Evolutionary conservation across 2,888 invertebrate species (phyloP), one percentile per base, ranked within the genome.

Genomic region (Drosophila ezoana): DNA sequence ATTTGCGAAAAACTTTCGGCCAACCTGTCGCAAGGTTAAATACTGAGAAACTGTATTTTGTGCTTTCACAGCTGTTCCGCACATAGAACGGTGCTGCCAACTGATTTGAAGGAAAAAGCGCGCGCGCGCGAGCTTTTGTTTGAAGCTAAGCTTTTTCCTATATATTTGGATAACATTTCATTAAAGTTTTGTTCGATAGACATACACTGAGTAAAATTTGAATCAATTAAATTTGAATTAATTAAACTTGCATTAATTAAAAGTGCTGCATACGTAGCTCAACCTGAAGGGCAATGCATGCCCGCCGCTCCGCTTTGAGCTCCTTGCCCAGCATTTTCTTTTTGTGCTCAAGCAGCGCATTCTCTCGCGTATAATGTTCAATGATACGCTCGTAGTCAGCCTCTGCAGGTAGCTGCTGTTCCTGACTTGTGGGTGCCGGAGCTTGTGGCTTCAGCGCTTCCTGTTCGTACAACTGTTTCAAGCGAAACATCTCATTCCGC

Each of bases 301-400:
- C 95, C 51, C 95, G 95, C 76, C 95, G 93, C 84, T 96, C 96
- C 89, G 95, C 95, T 85, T 95, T 95, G 76, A 96, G 95, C 88
- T 95, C 95, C 78, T 94, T 94, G 52, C 95, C 94, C 49, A 96
- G 91, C 77, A 94, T 94, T 84, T 93, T 93, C 91, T 95, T 94
- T 90, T 95, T 95, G 90, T 95, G 94, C 91, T 95, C 95, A 20
- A 95, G 91, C 76, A 95, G 87, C 13, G 94, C 93, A 87, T 95
- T 95, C 87, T 95, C 95, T 72, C 94, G 94, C 13, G 94, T 90
- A 72, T 93, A 92, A 80, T 94, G 93, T 60, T 93, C 93, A 65
- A 93, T 92, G 63, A 93, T 91, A 43, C 93, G 92, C 69, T 93
- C 94, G 72, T 93, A 93, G 23, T 93, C 93, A 2, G 65, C 78